A percentile compares a stretch with the other conserved stretches of the same genome.
Conservation (phyloP, 2,797 vertebrate genomes). For the Acanthiza pusilla region DNA sequence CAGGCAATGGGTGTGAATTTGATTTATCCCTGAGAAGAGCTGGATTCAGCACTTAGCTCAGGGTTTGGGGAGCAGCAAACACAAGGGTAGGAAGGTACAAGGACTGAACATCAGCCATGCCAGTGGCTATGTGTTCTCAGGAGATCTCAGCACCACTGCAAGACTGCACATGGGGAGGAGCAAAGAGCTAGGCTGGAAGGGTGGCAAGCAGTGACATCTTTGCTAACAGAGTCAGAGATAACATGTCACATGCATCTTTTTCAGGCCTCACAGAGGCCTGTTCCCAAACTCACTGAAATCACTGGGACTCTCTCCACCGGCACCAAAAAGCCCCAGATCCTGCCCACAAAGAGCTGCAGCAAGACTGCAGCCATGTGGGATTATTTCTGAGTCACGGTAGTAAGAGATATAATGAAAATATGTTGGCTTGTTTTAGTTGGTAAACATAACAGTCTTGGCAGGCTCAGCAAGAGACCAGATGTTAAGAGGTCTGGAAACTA, state of each 20-base stretch:
- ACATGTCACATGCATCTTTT: not conserved
- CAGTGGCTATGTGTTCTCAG: fast-evolving
- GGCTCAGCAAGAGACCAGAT: not conserved
- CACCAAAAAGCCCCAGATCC: not conserved
- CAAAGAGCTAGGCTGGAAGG: not conserved
- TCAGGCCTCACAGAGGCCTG: not conserved
- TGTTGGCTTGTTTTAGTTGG: constrained; percentile 38
- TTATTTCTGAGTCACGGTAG: constrained; percentile 49
- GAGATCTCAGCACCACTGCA: not conserved
- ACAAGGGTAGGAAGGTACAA: not conserved
- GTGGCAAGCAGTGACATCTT: not conserved
- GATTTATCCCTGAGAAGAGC: not conserved
- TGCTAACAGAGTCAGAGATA: not conserved
- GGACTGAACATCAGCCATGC: not conserved
- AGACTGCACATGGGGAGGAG: not conserved
- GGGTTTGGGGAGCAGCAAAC: not conserved
- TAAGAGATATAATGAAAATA: constrained; percentile 65
- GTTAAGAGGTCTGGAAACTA: not conserved
- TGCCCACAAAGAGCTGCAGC: not conserved
- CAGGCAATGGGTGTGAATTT: fast-evolving
- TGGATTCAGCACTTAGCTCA: not conserved
- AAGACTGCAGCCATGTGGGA: constrained; percentile 63
- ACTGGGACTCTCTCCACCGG: not conserved
- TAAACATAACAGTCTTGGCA: constrained; percentile 30
- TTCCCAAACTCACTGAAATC: not conserved